Conservation (phyloP, 2,113 vertebrate species). For the Machaerirhynchus nigripectus region DNA sequence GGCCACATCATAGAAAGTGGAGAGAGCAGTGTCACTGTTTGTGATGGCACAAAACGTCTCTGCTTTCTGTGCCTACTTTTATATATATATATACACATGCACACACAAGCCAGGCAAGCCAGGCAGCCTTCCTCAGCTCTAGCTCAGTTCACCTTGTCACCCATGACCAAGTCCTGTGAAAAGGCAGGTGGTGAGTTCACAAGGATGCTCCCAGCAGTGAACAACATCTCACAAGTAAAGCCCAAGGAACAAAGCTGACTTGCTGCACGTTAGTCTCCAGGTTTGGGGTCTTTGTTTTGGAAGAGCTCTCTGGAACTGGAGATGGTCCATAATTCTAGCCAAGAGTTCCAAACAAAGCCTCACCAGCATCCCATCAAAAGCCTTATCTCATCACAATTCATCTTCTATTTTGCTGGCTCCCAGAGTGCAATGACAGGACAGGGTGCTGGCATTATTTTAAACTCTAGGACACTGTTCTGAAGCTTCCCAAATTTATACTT, state of each 20-base stretch:
- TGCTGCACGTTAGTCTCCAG: not conserved
- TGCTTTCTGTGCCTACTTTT: not conserved
- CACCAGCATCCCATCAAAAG: not conserved
- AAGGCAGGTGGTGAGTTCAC: not conserved
- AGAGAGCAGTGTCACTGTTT: not conserved
- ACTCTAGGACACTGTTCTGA: not conserved
- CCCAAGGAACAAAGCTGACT: not conserved
- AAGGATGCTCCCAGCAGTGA: not conserved
- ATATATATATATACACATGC: not conserved
- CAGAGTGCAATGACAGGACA: not conserved
- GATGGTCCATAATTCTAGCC: not conserved
- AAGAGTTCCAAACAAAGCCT: not conserved
- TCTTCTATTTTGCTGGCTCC: not conserved
- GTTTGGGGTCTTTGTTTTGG: not conserved
- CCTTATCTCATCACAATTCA: not conserved
- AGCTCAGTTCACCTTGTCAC: not conserved
- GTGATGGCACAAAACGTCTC: not conserved
- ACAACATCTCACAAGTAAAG: not conserved
- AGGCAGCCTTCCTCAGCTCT: not conserved
- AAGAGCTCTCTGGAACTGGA: not conserved
- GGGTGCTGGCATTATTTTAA: not conserved
- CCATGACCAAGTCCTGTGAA: fast-evolving
- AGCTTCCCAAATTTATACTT: not conserved
- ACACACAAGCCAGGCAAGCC: not conserved
- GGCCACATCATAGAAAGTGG: fast-evolving